A percentile compares a stretch with the other conserved stretches of the same genome.
Conservation (phyloP, 2,113 vertebrate genomes). For the Sterna hirundo region DNA sequence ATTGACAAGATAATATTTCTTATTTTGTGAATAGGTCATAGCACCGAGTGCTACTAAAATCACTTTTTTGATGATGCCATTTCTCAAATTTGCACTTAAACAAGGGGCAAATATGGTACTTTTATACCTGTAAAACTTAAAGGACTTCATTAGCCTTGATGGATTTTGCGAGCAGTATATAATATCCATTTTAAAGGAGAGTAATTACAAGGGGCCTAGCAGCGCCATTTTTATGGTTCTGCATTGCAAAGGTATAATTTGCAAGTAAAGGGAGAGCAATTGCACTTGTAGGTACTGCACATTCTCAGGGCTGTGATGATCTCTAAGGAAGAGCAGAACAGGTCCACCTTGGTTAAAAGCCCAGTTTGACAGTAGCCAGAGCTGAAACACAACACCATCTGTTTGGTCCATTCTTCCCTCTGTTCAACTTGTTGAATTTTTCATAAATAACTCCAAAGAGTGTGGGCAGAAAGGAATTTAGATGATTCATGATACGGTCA, state of each 20-base stretch:
- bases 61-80: neutral
- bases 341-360: neutral
- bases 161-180: neutral
- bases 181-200: neutral
- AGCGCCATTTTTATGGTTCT: neutral
- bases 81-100: neutral
- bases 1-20: neutral
- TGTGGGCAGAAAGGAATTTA: neutral
- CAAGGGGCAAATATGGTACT: neutral
- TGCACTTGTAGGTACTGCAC: neutral
- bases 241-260: neutral
- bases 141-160: neutral
- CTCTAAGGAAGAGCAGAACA: neutral
- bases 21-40: neutral
- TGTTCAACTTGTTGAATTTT: neutral
- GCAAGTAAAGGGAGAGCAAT: neutral
- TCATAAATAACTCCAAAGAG: neutral
- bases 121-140: neutral
- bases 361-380: neutral
- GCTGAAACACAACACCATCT: neutral
- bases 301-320: neutral
- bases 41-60: neutral
- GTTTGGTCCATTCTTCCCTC: neutral
- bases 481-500: neutral
- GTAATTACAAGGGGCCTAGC: neutral